A percentile compares a stretch with the other conserved stretches of the same genome.
These are phyloP conservation scores for Coilia nasus DNA, from an alignment of 2,797 vertebrate genomes.

Conservation along the genomic window DNA sequence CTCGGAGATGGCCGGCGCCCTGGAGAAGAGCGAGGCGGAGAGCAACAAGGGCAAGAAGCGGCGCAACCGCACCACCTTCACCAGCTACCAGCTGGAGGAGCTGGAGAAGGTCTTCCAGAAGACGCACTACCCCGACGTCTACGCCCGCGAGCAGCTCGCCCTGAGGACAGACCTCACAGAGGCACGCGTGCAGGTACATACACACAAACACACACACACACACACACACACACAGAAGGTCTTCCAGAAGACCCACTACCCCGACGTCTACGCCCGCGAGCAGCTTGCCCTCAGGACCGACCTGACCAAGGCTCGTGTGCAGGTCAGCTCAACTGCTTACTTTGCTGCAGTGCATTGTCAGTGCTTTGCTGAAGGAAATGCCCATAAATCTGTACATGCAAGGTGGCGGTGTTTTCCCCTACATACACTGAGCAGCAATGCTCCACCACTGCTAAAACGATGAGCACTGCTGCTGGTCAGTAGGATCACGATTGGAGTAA, in stretches of 20 bases:
- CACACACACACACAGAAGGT: conserved; percentile 97
- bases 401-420: too few species aligned
- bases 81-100: conserved; percentile 94
- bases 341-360: too few species aligned
- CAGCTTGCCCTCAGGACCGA: conserved; percentile 96
- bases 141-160: conserved; percentile 93
- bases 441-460: too few species aligned
- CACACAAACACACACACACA: too few species aligned
- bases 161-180: conserved; percentile 95
- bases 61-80: conserved; percentile 94
- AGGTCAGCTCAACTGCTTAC: conserved; percentile 71
- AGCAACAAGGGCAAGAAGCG: conserved; percentile 97
- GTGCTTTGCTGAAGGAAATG: too few species aligned
- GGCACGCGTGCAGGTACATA: too few species aligned
- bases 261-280: conserved; percentile 93
- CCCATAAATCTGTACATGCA: too few species aligned
- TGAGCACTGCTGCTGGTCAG: too few species aligned
- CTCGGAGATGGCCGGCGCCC: conserved; percentile 82
- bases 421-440: too few species aligned
- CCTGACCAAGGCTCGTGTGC: conserved; percentile 92
- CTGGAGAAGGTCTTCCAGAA: conserved; percentile 98
- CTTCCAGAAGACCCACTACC: conserved; percentile 98
- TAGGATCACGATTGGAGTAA: too few species aligned
- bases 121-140: conserved; percentile 96
- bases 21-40: conserved; percentile 90